phyloP scores from a whole-genome alignment of 2,888 invertebrate genomes.

The Galeopsomyia nigrocyanea region DNA sequence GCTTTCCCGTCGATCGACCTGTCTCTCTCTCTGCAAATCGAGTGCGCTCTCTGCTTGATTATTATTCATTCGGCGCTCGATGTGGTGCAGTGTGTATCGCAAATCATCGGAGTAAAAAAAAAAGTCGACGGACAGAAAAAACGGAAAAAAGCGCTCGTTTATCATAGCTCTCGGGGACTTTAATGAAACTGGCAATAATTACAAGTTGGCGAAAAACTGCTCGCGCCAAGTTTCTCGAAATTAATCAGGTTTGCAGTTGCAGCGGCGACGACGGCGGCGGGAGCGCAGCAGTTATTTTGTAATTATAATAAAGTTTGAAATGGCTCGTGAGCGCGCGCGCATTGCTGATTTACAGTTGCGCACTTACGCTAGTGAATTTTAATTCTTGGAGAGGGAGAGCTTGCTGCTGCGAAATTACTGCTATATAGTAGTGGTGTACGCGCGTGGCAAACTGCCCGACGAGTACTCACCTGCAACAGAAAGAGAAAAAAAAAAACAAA shows the following conservation, averaged over 20 bases:
- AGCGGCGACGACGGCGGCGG: background rate
- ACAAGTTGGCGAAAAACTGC: too few relatives aligned
- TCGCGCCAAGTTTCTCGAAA: too few relatives aligned
- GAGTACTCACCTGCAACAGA: constrained; percentile 45
- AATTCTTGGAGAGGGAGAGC: constrained; percentile 20
- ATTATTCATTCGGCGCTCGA: background rate
- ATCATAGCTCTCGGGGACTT: too few relatives aligned
- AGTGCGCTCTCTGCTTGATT: constrained; percentile 1
- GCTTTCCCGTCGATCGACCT: constrained; percentile 13
- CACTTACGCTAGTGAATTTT: constrained; percentile 37
- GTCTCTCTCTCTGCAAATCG: background rate
- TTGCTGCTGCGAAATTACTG: constrained; percentile 22
- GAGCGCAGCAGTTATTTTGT: background rate
- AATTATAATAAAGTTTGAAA: constrained; percentile 10
- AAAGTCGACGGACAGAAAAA: too few relatives aligned
- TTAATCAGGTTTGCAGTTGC: too few relatives aligned
- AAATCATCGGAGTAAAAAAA: too few relatives aligned
- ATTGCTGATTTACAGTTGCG: background rate
- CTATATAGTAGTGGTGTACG: too few relatives aligned
- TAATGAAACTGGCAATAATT: too few relatives aligned
- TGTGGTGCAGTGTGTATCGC: too few relatives aligned
- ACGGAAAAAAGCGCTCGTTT: background rate
- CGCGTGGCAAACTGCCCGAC: constrained; percentile 14
- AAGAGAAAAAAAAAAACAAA: constrained; percentile 20
- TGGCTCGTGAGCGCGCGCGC: background rate